Evolutionary conservation across 2,113 vertebrate genomes (phyloP).

Genomic region (Sorex araneus): DNA sequence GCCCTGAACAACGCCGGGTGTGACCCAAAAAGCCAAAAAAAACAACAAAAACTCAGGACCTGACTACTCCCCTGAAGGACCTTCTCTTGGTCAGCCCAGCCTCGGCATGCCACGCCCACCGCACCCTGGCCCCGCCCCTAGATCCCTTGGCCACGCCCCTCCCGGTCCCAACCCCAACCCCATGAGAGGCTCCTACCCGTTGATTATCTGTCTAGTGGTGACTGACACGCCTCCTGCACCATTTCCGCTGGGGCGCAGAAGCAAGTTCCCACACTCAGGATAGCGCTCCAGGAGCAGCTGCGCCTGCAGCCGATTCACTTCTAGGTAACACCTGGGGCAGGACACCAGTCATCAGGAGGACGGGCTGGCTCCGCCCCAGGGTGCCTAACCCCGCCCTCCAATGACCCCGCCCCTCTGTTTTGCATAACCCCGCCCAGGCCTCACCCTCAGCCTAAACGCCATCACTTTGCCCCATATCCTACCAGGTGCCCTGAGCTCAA

Average conservation of each 20-base stretch:
- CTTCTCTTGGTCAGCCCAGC: too few species aligned
- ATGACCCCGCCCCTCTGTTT: too few species aligned
- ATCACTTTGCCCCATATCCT: too few species aligned
- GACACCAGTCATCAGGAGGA: too few species aligned
- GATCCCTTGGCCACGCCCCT: too few species aligned
- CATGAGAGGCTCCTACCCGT: slow-evolving; percentile 84
- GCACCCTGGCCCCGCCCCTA: too few species aligned
- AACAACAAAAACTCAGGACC: too few species aligned
- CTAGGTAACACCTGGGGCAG: slow-evolving; percentile 88
- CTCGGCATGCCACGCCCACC: background rate
- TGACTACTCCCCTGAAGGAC: background rate
- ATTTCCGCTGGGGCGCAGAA: slow-evolving; percentile 89
- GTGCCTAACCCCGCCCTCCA: background rate
- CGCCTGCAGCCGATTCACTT: slow-evolving; percentile 89
- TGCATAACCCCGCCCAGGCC: accelerated
- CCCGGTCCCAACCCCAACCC: background rate
- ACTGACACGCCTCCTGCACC: slow-evolving; percentile 84
- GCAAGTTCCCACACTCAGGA: slow-evolving; percentile 88
- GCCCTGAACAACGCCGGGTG: too few species aligned
- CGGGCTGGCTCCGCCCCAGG: too few species aligned
- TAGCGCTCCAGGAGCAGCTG: slow-evolving; percentile 89
- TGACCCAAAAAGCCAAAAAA: too few species aligned
- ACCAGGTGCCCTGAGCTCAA: too few species aligned
- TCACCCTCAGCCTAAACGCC: too few species aligned
- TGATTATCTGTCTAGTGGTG: slow-evolving; percentile 88